These are phyloP conservation scores for Bombycilla garrulus DNA, from an alignment of 2,113 vertebrate genomes.

Conservation along the genomic window DNA sequence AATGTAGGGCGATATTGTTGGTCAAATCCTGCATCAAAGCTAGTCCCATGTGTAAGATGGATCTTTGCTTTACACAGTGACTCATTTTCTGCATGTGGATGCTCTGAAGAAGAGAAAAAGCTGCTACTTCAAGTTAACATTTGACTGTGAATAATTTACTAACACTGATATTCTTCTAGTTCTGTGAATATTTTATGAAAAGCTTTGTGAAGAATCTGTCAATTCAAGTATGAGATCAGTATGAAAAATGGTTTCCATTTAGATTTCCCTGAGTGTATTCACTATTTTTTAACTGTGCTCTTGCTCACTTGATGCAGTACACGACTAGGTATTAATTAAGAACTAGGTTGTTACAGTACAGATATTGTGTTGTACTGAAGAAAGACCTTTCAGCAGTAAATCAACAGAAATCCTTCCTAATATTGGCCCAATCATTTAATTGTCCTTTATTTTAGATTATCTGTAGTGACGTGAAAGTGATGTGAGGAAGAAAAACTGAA, in stretches of 20 bases:
- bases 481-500: not conserved
- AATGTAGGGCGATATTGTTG: not conserved
- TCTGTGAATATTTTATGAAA: conserved; percentile 50
- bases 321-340: not conserved
- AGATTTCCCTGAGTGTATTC: not conserved
- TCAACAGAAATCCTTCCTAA: not conserved
- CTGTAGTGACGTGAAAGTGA: not conserved
- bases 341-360: not conserved
- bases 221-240: not conserved
- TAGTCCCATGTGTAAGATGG: not conserved
- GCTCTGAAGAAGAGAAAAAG: not conserved
- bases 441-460: not conserved
- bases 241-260: not conserved
- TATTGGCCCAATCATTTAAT: not conserved
- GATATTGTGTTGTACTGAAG: not conserved
- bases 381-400: not conserved
- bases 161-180: conserved; percentile 16
- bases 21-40: not conserved
- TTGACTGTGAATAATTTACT: conserved; percentile 44
- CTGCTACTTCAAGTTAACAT: not conserved
- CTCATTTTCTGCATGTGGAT: not conserved
- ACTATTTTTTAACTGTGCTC: not conserved
- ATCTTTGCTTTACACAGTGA: not conserved
- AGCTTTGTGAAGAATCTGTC: conserved; percentile 14
- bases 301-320: not conserved